Evolutionary conservation across 2,113 vertebrate genomes (phyloP), one percentile per base, ranked within the genome.

Genomic region (Stegastes partitus): DNA sequence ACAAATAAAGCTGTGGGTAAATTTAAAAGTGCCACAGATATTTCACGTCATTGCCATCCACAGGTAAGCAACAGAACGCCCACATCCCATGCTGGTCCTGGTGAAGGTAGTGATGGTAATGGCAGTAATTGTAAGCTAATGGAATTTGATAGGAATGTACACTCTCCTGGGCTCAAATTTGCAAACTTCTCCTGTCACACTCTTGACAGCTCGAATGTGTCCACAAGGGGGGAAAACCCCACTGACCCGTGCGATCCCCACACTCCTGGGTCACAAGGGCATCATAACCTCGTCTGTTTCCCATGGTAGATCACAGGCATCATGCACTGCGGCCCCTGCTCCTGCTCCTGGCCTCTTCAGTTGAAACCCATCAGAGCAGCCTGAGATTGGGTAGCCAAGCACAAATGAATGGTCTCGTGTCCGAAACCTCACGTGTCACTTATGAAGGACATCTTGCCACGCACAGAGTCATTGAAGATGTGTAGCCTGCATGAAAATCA

Each of bases 211-310:
- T 61, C 58, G 23, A 85, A 71, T 79, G 59, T 84, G 39, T 77
- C 68, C 58, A 18, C 12, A 45, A 31, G 47, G 49, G 51, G 31
- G 47, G 64, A 19, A 83, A 80, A 57, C 63, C 69, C 31, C 19
- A 26, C 9, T 83, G 77, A 92, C 85, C 81, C 59, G 1, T 70
- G 37, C 64, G 34, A 86, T 88, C 75, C 65, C 77, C 69, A 88
- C 86, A 86, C 90, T 74, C 76, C n/a, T 21, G 69, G 85, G 85
- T 90, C 88, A 90, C 62, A 77, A 79, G 82, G 80, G 70, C 78
- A 74, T 76, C 61, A 77, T 72, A 77, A 89, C 77, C 84, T 56
- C 31, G 34, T 70, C 61, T 49, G 37, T 87, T 89, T 91, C 87
- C 83, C 81, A 84, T 85, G 58, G 79, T 63, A 67, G 87, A 88